These are phyloP conservation scores for Manacus vitellinus DNA, from an alignment of 2,113 vertebrate species.

Conservation along the genomic window DNA sequence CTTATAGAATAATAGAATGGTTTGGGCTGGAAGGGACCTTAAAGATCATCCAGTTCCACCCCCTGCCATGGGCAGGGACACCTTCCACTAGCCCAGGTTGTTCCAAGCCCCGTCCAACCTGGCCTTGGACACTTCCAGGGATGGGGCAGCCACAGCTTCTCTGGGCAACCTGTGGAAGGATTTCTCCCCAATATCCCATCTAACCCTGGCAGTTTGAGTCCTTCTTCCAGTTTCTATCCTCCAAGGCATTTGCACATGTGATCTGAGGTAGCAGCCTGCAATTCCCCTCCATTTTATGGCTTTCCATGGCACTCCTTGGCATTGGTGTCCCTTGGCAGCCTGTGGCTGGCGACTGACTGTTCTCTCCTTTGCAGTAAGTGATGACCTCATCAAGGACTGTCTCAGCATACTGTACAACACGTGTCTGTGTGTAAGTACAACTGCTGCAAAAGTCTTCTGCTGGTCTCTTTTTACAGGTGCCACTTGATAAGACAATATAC, in stretches of 20 bases:
- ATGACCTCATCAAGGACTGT: conserved; percentile 94
- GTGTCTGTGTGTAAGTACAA: conserved; percentile 91
- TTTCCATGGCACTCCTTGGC: neutral
- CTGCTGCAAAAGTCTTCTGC: neutral
- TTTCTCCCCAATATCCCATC: neutral
- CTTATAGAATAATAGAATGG: neutral
- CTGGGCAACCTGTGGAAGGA: neutral
- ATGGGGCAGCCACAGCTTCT: neutral
- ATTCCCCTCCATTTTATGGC: neutral
- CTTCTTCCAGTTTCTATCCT: neutral
- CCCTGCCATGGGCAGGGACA: neutral
- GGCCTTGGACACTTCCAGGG: neutral
- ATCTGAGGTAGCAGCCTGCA: neutral
- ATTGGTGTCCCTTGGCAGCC: neutral
- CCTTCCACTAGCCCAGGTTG: neutral
- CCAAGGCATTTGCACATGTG: neutral
- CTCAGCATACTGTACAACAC: conserved; percentile 96
- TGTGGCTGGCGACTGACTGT: neutral
- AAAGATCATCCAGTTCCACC: neutral
- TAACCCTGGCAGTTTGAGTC: neutral
- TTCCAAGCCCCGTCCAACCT: neutral
- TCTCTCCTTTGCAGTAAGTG: conserved; percentile 84
- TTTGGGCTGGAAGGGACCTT: neutral
- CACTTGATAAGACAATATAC: neutral
- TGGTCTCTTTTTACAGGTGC: neutral